Base-by-base conservation (phyloP, 2,888 invertebrate genomes). In the Micoletzkya japonica region DNA sequence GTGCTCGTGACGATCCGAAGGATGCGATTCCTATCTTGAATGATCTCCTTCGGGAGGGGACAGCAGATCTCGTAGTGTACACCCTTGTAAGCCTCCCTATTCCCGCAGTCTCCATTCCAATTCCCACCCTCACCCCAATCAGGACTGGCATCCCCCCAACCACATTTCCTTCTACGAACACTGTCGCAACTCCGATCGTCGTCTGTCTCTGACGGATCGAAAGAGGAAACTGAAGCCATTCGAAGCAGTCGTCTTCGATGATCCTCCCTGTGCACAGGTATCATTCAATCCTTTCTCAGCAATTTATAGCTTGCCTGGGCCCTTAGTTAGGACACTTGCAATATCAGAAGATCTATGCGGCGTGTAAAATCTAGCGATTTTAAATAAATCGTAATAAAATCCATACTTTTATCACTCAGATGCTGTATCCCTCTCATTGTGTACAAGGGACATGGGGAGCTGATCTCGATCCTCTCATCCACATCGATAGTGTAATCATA, bases 81-180 rank as follows among this genome's bases (percentile, higher is more conserved):
- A 93, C 95, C 0, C 89, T 93, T 60, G 73, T 73, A 17, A 30
- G 68, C 10, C 28, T 20, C 54, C 3, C n/a, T 6, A 32, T 20
- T 28, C 52, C 14, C 34, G 7, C 17, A 24, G 17, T 1, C 54
- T 54, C n/a, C 1, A 10, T 39, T 44, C 28, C 37, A 54, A 20
- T 44, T 44, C 14, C 49, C 49, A 44, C 14, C n/a, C 26, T 6
- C 7, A 10, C 17, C 17, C 28, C 44, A 34, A 66, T 34, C 73
- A 78, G 81, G 97, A 97, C 88, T 97, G 96, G 95, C 97, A 97
- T 88, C 96, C 96, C 0, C 90, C 91, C 52, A 92, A 95, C 88
- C 95, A 95, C 87, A 93, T 96, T 49, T 95, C 95, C 7, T 97
- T 97, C 87, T 91, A 94, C 78, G 95, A 96, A 86, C 96, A 96